Conservation (phyloP, 1,140 invertebrate genomes). For the Drosophila baimaii region DNA sequence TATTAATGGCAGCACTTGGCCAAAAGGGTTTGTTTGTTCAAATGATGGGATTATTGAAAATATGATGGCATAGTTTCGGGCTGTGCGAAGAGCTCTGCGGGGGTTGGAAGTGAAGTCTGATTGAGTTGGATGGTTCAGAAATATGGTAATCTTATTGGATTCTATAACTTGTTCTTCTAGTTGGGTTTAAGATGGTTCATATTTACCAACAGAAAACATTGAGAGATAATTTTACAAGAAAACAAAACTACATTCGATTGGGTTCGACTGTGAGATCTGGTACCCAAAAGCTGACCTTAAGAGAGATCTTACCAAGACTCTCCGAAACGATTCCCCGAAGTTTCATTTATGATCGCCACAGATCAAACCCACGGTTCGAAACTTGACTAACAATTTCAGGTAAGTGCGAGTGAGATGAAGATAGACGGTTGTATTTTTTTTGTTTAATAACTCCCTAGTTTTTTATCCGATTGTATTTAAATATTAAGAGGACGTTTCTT, state of each 20-base stretch:
- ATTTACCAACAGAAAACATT: too few relatives aligned
- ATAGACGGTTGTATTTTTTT: too few relatives aligned
- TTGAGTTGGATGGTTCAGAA: neutral
- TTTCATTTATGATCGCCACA: too few relatives aligned
- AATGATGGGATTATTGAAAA: neutral
- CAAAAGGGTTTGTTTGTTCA: neutral
- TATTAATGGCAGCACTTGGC: constrained; percentile 17
- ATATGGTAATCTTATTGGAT: neutral
- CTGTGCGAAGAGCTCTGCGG: neutral
- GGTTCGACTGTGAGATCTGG: neutral
- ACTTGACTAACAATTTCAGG: too few relatives aligned
- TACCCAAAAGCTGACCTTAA: neutral
- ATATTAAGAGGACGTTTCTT: too few relatives aligned
- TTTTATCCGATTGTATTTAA: too few relatives aligned
- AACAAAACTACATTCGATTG: neutral
- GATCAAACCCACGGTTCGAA: neutral
- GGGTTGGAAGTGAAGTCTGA: neutral
- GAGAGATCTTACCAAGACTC: too few relatives aligned
- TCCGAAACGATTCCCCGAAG: too few relatives aligned
- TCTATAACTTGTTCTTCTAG: neutral
- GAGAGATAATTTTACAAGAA: neutral
- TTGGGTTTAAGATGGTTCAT: neutral
- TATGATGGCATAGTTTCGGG: constrained; percentile 51
- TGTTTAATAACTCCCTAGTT: too few relatives aligned
- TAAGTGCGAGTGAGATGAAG: neutral